These are phyloP conservation scores for Drosophila ambigua DNA, from an alignment of 1,140 invertebrate species.

Conservation along the genomic window DNA sequence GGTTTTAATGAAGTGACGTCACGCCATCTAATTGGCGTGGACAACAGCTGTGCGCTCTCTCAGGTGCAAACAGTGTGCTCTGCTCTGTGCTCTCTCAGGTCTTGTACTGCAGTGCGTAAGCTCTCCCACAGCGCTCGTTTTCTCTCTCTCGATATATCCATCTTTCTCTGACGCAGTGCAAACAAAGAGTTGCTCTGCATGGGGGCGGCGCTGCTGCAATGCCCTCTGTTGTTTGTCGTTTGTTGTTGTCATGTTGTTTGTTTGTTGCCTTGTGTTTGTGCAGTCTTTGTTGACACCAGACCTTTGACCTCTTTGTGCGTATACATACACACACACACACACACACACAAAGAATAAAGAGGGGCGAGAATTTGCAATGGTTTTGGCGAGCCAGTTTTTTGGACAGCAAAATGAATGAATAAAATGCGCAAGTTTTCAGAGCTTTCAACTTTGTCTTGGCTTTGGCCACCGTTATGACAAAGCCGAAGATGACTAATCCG, in stretches of 20 bases:
- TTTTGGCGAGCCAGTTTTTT: neutral
- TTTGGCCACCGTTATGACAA: neutral
- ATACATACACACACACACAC: constrained; percentile 9
- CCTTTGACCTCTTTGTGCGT: constrained; percentile 63
- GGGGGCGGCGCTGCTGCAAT: constrained; percentile 56
- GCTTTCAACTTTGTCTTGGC: constrained; percentile 31
- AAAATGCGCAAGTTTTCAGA: constrained; percentile 19
- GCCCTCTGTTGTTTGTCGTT: constrained; percentile 34
- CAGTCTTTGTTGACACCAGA: constrained; percentile 55
- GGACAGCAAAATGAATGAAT: constrained; percentile 10
- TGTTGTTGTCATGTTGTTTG: constrained; percentile 38
- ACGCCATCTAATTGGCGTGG: constrained; percentile 25
- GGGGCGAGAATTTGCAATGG: neutral
- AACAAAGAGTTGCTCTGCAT: constrained; percentile 43
- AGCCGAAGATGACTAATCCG: no score
- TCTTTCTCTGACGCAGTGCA: constrained; percentile 29
- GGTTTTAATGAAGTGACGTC: constrained; percentile 15
- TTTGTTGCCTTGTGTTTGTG: constrained; percentile 32
- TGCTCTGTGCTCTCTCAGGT: no score
- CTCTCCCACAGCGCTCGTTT: constrained; percentile 9
- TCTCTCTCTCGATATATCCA: neutral
- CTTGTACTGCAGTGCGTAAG: no score
- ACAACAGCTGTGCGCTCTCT: constrained; percentile 39
- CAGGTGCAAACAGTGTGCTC: no score
- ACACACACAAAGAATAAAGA: neutral